These are phyloP conservation scores for Piprites chloris DNA, from an alignment of 2,113 vertebrate species.

Conservation along the genomic window DNA sequence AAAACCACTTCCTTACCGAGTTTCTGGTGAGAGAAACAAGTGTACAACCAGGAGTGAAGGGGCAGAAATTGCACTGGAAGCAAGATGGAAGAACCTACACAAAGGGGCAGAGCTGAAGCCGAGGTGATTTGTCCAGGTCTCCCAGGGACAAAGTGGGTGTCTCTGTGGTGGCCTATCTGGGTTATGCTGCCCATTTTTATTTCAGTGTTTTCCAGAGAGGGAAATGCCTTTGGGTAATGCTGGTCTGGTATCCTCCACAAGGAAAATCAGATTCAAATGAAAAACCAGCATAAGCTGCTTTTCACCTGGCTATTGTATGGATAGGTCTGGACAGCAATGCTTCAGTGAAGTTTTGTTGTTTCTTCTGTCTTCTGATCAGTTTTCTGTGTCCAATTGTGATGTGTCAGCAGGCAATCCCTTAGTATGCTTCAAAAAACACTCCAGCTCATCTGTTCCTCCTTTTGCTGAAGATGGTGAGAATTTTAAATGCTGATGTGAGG, in stretches of 20 bases:
- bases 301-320: accelerated
- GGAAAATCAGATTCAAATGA: neutral
- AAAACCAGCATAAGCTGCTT: neutral
- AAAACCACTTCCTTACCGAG: neutral
- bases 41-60: neutral
- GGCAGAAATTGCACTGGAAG: neutral
- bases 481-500: neutral
- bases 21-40: neutral
- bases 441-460: neutral
- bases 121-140: neutral
- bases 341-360: neutral
- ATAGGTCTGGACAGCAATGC: neutral
- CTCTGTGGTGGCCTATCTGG: neutral
- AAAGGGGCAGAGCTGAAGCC: accelerated
- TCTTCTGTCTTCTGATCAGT: neutral
- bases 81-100: accelerated
- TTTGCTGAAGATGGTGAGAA: neutral
- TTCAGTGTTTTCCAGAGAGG: neutral
- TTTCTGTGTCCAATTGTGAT: neutral
- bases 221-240: neutral
- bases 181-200: neutral
- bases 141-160: neutral
- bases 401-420: neutral
- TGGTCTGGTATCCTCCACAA: neutral
- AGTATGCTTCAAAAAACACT: neutral